Conservation (phyloP, 2,113 vertebrate species). For the Bungarus multicinctus region DNA sequence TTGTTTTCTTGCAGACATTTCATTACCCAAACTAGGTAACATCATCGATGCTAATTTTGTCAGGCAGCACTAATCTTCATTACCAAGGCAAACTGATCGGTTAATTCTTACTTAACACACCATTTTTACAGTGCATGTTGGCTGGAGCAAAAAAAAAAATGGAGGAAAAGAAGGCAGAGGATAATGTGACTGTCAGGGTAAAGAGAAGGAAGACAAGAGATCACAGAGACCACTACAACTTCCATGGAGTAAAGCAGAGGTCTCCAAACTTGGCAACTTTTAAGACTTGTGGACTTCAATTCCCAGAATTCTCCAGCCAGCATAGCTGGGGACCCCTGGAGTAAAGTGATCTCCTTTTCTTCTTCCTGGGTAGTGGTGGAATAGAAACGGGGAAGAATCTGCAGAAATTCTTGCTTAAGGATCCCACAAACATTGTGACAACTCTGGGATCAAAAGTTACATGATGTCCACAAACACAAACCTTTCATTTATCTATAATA, state of each 20-base stretch:
- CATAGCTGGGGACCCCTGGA: background rate
- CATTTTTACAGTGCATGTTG: background rate
- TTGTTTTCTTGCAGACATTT: background rate
- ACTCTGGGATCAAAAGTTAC: background rate
- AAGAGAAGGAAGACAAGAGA: background rate
- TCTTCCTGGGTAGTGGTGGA: background rate
- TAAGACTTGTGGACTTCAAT: too few species aligned
- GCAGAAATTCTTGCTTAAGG: background rate
- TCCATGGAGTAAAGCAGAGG: background rate
- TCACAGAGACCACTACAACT: background rate
- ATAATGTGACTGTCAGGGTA: background rate
- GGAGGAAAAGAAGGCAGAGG: background rate
- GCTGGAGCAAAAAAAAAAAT: background rate
- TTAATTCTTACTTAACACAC: background rate
- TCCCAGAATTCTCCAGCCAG: too few species aligned
- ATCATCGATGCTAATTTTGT: background rate
- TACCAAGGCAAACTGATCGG: background rate
- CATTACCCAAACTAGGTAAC: background rate
- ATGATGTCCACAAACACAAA: background rate
- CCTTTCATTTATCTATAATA: background rate
- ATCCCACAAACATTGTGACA: background rate
- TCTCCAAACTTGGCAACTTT: too few species aligned
- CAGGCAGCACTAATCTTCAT: background rate
- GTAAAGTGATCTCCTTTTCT: background rate
- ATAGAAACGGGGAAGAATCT: background rate